Base-by-base conservation (phyloP, 2,888 invertebrate genomes). In the Megaustenia siamemsis region DNA sequence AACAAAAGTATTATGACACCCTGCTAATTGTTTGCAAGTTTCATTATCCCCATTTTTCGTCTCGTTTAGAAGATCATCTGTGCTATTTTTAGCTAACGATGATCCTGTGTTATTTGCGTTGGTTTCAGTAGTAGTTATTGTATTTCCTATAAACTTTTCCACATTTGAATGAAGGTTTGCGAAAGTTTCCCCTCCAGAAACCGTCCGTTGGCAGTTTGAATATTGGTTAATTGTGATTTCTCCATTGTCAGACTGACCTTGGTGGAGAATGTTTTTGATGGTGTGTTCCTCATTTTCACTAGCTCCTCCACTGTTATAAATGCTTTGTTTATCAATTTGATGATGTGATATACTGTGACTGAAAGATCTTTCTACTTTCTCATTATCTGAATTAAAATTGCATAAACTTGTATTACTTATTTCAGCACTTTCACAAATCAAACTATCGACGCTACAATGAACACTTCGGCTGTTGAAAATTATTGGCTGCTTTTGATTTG, bases 401-500 rank as follows among this genome's bases (percentile, higher is more conserved):
- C 76, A 38, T 3, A 78, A 68, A 24, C 60, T 71, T 28, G 32
- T 60, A 12, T 8, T 43, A n/a, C 8, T 24, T 15, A 75, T 56
- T 6, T 68, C 76, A 12, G 76, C 76, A 49, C 81, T 81, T 6
- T 49, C 81, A 24, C 81, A 76, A 18, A 73, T 66, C 2, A 68
- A 49, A 43, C 77, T 79, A 68, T 77, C 77, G 21, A 66, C 83
- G 21, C 63, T 80, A 2, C 49, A 53, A 18, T 60, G 49, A 12
- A 82, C 81, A 28, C 56, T 73, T 18, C 80, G 73, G 40, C 73
- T 82, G 38, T 79, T 80, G 6, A 63, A 81, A 78, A 88, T 77
- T 40, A 86, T 86, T 5, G 83, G 84, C 77, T 86, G 87, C 45
- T 84, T 88, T 82, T 87, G 86, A 28, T 82, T 75, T 56, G 87